A percentile compares a stretch with the other conserved stretches of the same genome.
phyloP scores from a whole-genome alignment of 2,113 vertebrate genomes.

The Todiramphus chloris region DNA sequence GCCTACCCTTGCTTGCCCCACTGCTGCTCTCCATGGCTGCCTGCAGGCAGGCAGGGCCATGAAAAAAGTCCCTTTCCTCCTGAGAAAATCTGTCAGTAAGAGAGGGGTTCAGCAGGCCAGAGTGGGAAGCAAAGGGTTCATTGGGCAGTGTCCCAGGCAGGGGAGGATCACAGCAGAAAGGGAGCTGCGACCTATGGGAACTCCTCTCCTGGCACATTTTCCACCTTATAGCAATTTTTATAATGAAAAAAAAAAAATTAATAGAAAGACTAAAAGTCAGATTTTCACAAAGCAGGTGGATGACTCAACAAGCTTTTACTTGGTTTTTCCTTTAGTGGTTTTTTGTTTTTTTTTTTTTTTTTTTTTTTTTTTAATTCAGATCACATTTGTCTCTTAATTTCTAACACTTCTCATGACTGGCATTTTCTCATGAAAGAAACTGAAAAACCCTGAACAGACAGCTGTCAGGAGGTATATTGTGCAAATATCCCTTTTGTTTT shows the following conservation, averaged over 20 bases:
- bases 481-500: not conserved
- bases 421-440: too few relatives aligned
- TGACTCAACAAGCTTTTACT: not conserved
- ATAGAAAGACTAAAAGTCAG: not conserved
- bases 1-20: not conserved
- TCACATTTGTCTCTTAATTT: not conserved
- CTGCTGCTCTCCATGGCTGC: not conserved
- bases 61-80: not conserved
- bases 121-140: fast-evolving
- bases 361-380: not conserved
- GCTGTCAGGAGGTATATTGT: not conserved
- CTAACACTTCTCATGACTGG: not conserved
- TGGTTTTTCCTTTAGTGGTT: not conserved
- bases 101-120: fast-evolving
- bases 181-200: not conserved
- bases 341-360: not conserved
- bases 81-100: not conserved
- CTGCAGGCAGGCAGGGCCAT: fast-evolving
- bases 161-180: not conserved
- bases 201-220: not conserved
- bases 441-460: not conserved
- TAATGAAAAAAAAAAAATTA: not conserved
- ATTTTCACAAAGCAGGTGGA: not conserved
- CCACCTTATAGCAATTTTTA: not conserved
- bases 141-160: too few relatives aligned